These are phyloP conservation scores for Halesus radiatus DNA, from an alignment of 1,140 invertebrate genomes.

Conservation along the genomic window DNA sequence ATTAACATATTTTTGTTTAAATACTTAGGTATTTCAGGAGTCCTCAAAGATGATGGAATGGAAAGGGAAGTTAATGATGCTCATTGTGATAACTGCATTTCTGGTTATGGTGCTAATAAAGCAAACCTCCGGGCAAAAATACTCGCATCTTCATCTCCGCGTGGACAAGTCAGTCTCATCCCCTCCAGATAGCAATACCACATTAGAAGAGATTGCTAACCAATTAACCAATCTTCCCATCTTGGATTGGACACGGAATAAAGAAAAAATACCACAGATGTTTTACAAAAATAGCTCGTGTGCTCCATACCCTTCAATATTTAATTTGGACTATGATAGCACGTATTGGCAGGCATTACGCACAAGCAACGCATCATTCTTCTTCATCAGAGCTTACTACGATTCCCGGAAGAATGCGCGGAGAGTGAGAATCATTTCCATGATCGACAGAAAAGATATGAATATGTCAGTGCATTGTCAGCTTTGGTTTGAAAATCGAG, in stretches of 20 bases:
- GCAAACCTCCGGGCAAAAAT: too few species aligned
- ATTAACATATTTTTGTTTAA: too few species aligned
- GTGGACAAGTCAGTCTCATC: too few species aligned
- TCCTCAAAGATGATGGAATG: too few species aligned
- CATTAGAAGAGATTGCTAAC: constrained; percentile 73
- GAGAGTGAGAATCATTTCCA: constrained; percentile 86
- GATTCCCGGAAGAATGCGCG: constrained; percentile 84
- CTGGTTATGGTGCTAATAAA: too few species aligned
- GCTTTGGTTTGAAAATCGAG: constrained; percentile 89
- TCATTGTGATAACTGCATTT: too few species aligned
- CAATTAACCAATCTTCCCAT: constrained; percentile 84
- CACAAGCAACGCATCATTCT: constrained; percentile 86
- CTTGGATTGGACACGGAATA: constrained; percentile 83
- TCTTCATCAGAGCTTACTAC: constrained; percentile 90
- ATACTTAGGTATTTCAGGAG: too few species aligned
- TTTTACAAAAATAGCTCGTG: constrained; percentile 82
- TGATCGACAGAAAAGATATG: constrained; percentile 91
- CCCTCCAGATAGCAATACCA: background rate
- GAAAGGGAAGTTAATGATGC: too few species aligned
- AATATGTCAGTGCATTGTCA: constrained; percentile 87
- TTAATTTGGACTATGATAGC: constrained; percentile 92
- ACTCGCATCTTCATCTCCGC: too few species aligned
- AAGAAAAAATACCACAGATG: constrained; percentile 76
- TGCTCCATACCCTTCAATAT: constrained; percentile 85
- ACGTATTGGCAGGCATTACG: constrained; percentile 89